A percentile compares a stretch with the other conserved stretches of the same genome.
These are phyloP conservation scores for Tiphia femorata DNA, from an alignment of 2,888 invertebrate genomes.

Conservation along the genomic window DNA sequence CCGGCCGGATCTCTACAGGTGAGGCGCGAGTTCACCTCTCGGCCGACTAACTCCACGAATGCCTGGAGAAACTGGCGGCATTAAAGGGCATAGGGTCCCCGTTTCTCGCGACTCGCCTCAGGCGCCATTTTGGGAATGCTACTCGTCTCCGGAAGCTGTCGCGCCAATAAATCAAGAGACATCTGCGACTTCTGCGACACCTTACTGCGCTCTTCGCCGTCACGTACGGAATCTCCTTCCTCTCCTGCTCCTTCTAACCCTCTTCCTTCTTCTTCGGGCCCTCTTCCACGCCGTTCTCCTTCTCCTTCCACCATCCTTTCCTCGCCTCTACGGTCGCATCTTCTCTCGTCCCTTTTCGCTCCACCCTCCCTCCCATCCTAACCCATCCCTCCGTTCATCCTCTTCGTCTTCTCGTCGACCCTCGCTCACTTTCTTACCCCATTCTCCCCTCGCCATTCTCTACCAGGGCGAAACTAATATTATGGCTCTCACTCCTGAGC, in stretches of 20 bases:
- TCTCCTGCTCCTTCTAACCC: conserved; percentile 7
- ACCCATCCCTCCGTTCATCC: conserved; percentile 9
- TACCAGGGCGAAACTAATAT: conserved; percentile 37
- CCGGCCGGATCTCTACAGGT: conserved; percentile 11
- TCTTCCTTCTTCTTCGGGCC: not conserved
- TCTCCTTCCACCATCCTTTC: not conserved
- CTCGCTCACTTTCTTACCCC: not conserved
- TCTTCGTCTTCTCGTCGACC: not conserved
- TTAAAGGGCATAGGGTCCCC: not conserved
- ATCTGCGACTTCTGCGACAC: conserved; percentile 59
- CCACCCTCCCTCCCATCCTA: conserved; percentile 11
- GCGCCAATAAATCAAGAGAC: conserved; percentile 63
- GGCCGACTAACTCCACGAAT: not conserved
- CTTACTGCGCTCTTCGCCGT: conserved; percentile 42
- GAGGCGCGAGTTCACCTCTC: conserved; percentile 30
- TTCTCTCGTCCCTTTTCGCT: not conserved
- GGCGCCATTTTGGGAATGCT: conserved; percentile 54
- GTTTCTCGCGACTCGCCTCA: too few species aligned
- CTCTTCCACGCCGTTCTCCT: not conserved
- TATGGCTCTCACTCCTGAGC: conserved; percentile 27
- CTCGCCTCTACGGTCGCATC: not conserved
- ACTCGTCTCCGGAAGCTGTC: conserved; percentile 61
- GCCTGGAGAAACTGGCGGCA: not conserved
- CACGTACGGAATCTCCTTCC: conserved; percentile 46
- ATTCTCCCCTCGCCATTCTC: conserved; percentile 2